phyloP scores from a whole-genome alignment of 2,888 invertebrate species.

The Lathronympha strigana region DNA sequence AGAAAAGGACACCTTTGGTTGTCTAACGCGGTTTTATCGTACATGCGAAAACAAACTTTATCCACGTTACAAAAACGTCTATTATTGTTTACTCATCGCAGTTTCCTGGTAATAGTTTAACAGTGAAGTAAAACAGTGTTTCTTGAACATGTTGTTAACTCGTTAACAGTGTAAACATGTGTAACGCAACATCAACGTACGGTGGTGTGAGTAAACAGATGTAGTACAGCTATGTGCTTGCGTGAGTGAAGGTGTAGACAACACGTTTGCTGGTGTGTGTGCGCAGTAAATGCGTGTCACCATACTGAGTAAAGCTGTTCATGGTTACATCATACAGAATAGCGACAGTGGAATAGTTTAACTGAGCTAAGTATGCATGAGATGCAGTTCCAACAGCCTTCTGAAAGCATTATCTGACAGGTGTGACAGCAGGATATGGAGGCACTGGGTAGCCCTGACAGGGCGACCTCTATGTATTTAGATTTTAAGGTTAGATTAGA shows the following conservation, averaged over 20 bases:
- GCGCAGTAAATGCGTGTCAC: constrained; percentile 1
- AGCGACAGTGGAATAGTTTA: background rate
- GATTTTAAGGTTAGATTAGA: too few relatives aligned
- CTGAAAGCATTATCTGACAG: too few relatives aligned
- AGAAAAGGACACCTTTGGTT: background rate
- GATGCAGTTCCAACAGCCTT: too few relatives aligned
- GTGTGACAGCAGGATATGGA: too few relatives aligned
- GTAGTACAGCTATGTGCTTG: background rate
- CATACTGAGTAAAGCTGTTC: background rate
- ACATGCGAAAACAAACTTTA: constrained; percentile 9
- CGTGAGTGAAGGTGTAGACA: background rate
- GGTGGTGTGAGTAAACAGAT: background rate
- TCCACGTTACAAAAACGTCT: background rate
- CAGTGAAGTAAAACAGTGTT: constrained; percentile 11
- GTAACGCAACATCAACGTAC: constrained; percentile 4
- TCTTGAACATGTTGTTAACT: constrained; percentile 21
- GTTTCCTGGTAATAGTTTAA: background rate
- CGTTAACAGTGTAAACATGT: constrained; percentile 20
- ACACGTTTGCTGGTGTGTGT: background rate
- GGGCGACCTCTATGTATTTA: too few relatives aligned
- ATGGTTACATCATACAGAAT: background rate
- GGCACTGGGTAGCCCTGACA: too few relatives aligned
- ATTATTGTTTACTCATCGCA: background rate
- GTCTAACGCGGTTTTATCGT: background rate
- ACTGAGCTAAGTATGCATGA: too few relatives aligned